A percentile compares a stretch with the other conserved stretches of the same genome.
Conservation (phyloP, 2,113 vertebrate species). For the Larimichthys crocea region DNA sequence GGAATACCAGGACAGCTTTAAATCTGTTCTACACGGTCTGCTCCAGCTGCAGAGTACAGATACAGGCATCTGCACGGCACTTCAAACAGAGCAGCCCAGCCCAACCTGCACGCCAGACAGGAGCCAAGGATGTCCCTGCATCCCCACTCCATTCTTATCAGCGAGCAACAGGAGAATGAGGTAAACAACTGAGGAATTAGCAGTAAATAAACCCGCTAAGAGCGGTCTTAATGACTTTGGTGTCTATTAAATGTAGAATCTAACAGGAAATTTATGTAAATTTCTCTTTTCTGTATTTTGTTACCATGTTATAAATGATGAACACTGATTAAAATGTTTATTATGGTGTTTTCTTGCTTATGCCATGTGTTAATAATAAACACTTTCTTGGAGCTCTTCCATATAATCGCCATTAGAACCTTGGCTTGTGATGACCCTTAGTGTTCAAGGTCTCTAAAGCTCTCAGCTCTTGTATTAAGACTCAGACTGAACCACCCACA, state of each 20-base stretch:
- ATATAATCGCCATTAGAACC: slow-evolving; percentile 41
- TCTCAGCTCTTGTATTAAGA: slow-evolving; percentile 52
- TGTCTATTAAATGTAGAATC: slow-evolving; percentile 47
- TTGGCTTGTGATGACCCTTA: slow-evolving; percentile 66
- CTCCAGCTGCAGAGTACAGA: slow-evolving; percentile 74
- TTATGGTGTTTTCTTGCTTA: neutral
- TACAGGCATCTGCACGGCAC: slow-evolving; percentile 60
- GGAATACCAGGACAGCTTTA: slow-evolving; percentile 48
- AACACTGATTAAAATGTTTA: slow-evolving; percentile 11
- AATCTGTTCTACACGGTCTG: slow-evolving; percentile 40
- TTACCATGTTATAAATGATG: neutral
- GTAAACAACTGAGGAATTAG: slow-evolving; percentile 62
- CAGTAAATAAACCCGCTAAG: slow-evolving; percentile 63
- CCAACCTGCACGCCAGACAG: slow-evolving; percentile 41
- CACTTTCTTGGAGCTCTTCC: slow-evolving; percentile 7
- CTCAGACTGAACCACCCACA: slow-evolving; percentile 66
- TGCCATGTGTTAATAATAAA: slow-evolving; percentile 5
- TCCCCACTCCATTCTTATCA: slow-evolving; percentile 76
- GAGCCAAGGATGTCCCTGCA: slow-evolving; percentile 19
- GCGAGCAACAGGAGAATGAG: slow-evolving; percentile 69
- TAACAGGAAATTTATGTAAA: too few species aligned
- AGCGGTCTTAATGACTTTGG: slow-evolving; percentile 43
- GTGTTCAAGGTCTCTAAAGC: slow-evolving; percentile 69
- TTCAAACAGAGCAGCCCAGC: slow-evolving; percentile 71
- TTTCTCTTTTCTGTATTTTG: slow-evolving; percentile 21